Base-by-base conservation (phyloP, 1,140 invertebrate genomes). In the Glomeris maerens region DNA sequence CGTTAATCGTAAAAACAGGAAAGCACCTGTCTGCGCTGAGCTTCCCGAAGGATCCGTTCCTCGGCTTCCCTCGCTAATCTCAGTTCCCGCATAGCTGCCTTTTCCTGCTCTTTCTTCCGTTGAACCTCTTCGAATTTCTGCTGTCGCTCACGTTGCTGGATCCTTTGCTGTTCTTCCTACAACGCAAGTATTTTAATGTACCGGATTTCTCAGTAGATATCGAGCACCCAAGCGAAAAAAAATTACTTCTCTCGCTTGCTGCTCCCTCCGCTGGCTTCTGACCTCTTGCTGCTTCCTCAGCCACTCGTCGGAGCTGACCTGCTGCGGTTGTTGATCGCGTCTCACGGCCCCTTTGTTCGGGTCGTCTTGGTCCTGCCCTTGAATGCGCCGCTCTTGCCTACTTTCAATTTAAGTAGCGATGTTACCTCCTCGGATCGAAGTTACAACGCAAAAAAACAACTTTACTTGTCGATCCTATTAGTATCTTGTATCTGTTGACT, bases 201-300 rank as follows among this genome's bases (percentile, higher is more conserved):
- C 58, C 49, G 67, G 63, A 47, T 60, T 50, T 46, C 62, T 58
- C 23, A 63, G 62, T 46, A 57, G 54, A 21, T 62, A 58, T 45
- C 68, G 62, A 40, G 63, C 64, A 56, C 67, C 64, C n/a, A 64
- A 59, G 4, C 60, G 63, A 45, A 64, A 67, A 27, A 65, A 57
- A 44, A 73, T 70, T 48, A 74, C 72, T 21, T 74, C 71, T 47
- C 66, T n/a, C n/a, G n/a, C 59, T 60, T 55, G 55, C 22, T 27
- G 40, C 22, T 44, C 40, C 23, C 27, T 10, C 3, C 49, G 4
- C 25, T 50, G 49, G 4, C 45, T 36, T 45, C 36, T 50, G 3
- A 50, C 36, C 17, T 50, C 49, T 28, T 45, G 49, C 25, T 50
- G 49, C n/a, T 42, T 7, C 26, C 21, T 23, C 23, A 50, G 41